A percentile compares a stretch with the other conserved stretches of the same genome.
Conservation (phyloP, 2,888 invertebrate species). For the Ellobium chinense region DNA sequence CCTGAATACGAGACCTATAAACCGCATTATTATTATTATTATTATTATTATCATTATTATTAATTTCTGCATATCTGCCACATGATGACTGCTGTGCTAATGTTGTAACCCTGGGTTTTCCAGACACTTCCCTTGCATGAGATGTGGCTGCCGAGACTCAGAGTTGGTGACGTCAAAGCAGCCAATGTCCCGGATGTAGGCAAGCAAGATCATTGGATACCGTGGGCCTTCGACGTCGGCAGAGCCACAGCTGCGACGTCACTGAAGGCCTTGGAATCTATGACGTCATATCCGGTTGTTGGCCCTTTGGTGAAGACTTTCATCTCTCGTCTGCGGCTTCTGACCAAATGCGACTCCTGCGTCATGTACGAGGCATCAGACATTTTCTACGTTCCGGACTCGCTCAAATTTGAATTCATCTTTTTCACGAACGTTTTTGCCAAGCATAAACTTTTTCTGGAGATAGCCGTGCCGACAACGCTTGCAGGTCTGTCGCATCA, state of each 20-base stretch:
- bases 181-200: slow-evolving; percentile 21
- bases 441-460: slow-evolving; percentile 15
- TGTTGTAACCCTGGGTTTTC: too few species aligned
- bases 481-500: slow-evolving; percentile 13
- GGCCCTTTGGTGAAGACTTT: neutral
- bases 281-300: neutral
- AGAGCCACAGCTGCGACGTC: neutral
- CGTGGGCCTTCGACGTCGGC: slow-evolving; percentile 13
- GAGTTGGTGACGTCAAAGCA: neutral
- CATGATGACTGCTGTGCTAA: too few species aligned
- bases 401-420: slow-evolving; percentile 3
- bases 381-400: slow-evolving; percentile 27
- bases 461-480: slow-evolving; percentile 29
- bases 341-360: neutral
- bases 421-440: slow-evolving; percentile 13
- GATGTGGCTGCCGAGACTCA: neutral
- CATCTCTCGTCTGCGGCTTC: neutral
- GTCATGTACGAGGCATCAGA: slow-evolving; percentile 39
- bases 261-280: neutral
- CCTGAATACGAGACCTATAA: too few species aligned
- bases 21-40: too few species aligned
- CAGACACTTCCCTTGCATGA: neutral
- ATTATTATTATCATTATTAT: too few species aligned
- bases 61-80: too few species aligned
- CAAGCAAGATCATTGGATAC: slow-evolving; percentile 19